These are phyloP conservation scores for Calliphora vomitoria DNA, from an alignment of 2,888 invertebrate species.

Conservation along the genomic window DNA sequence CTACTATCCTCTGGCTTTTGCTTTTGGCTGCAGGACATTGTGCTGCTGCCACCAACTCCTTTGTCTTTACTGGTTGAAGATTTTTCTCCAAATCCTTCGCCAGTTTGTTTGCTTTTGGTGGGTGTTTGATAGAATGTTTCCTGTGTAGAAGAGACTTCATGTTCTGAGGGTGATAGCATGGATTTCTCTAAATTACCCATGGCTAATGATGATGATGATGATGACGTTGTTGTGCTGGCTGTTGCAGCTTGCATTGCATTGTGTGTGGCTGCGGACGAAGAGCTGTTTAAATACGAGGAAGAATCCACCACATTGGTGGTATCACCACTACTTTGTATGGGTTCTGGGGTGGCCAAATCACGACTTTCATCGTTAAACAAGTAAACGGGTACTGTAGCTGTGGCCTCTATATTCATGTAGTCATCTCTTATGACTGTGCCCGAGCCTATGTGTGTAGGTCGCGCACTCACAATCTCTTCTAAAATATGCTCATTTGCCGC, in stretches of 20 bases:
- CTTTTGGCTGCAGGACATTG: conserved; percentile 1
- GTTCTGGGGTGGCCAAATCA: conserved; percentile 57
- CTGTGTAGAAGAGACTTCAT: conserved; percentile 76
- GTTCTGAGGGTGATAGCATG: conserved; percentile 74
- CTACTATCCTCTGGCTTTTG: conserved; percentile 23
- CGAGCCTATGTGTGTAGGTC: conserved; percentile 44
- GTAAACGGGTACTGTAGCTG: conserved; percentile 62
- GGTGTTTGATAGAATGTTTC: conserved; percentile 70
- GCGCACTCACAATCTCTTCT: conserved; percentile 59
- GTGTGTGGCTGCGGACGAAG: not conserved
- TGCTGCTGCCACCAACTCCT: not conserved
- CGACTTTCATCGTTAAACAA: conserved; percentile 67
- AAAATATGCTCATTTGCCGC: conserved; percentile 60
- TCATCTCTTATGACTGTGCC: conserved; percentile 56
- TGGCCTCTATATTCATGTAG: conserved; percentile 66
- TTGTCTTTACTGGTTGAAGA: conserved; percentile 49
- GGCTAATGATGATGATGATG: not conserved
- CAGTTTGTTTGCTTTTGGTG: conserved; percentile 45
- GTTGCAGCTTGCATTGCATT: not conserved
- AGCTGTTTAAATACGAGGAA: conserved; percentile 52
- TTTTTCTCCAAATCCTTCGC: conserved; percentile 32
- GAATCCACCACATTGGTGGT: conserved; percentile 54
- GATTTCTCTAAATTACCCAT: conserved; percentile 55
- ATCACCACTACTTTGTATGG: conserved; percentile 47
- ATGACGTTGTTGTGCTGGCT: conserved; percentile 3